Percentiles rank a stretch among this genome's conserved stretches.
Conservation (phyloP, 2,888 invertebrate species). For the Rhagonycha lutea region DNA sequence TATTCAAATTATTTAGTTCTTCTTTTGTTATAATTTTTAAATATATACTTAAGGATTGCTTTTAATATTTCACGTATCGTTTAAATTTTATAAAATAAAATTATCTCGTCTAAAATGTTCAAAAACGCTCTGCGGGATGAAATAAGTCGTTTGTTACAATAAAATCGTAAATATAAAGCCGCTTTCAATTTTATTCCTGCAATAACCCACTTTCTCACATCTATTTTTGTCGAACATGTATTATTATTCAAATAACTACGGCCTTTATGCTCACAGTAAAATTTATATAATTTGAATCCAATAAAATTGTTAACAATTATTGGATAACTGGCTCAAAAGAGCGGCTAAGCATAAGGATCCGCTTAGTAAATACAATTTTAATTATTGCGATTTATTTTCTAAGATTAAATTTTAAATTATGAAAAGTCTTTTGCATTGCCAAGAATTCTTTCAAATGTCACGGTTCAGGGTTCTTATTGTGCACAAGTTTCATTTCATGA, state of each 20-base stretch:
- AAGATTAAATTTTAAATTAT: neutral
- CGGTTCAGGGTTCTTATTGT: neutral
- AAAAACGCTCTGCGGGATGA: neutral
- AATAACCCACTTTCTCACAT: neutral
- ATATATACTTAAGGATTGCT: neutral
- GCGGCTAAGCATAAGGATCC: too few relatives aligned
- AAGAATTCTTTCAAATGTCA: neutral
- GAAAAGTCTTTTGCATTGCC: neutral
- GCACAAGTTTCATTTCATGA: neutral
- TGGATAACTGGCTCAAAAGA: neutral
- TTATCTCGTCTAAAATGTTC: neutral
- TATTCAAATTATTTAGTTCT: neutral
- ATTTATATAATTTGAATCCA: neutral
- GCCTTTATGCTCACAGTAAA: neutral
- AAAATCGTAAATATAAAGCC: neutral
- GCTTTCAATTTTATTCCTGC: neutral
- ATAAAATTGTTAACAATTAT: neutral
- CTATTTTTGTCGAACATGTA: neutral
- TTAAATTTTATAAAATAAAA: neutral
- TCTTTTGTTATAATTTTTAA: neutral
- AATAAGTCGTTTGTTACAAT: neutral
- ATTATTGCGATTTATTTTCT: neutral
- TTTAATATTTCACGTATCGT: neutral
- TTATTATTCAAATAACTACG: neutral
- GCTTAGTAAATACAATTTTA: neutral